These are phyloP conservation scores for Phania funesta DNA, from an alignment of 2,888 invertebrate genomes.

Conservation along the genomic window DNA sequence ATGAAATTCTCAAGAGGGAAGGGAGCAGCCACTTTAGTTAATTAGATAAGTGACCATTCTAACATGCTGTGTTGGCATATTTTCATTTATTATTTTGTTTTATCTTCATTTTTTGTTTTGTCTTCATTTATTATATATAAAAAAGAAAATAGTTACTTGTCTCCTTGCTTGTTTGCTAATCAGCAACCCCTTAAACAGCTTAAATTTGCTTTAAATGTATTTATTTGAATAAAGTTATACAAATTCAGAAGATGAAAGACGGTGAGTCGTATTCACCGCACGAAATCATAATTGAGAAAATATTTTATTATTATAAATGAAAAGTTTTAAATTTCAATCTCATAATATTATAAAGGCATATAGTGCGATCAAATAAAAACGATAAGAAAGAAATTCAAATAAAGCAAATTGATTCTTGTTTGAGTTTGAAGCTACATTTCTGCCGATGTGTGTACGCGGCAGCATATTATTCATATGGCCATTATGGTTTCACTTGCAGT, in stretches of 20 bases:
- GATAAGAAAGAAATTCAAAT: no score
- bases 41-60: slow-evolving; percentile 60
- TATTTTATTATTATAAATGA: no score
- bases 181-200: not conserved
- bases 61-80: slow-evolving; percentile 44
- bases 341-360: no score
- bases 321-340: no score
- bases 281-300: no score
- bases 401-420: no score
- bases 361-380: no score
- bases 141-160: not conserved
- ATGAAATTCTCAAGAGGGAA: slow-evolving; percentile 40
- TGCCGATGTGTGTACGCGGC: no score
- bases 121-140: not conserved
- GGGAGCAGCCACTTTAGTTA: slow-evolving; percentile 51
- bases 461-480: no score
- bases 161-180: not conserved
- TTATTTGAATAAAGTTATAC: not conserved
- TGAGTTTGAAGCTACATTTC: no score
- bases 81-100: slow-evolving; percentile 7
- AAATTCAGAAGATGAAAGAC: not conserved
- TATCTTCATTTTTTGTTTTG: not conserved
- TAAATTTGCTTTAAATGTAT: not conserved
- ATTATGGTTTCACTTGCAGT: no score
- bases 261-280: no score